Base-by-base conservation (phyloP, 2,797 vertebrate species). In the Acanthopagrus latus region DNA sequence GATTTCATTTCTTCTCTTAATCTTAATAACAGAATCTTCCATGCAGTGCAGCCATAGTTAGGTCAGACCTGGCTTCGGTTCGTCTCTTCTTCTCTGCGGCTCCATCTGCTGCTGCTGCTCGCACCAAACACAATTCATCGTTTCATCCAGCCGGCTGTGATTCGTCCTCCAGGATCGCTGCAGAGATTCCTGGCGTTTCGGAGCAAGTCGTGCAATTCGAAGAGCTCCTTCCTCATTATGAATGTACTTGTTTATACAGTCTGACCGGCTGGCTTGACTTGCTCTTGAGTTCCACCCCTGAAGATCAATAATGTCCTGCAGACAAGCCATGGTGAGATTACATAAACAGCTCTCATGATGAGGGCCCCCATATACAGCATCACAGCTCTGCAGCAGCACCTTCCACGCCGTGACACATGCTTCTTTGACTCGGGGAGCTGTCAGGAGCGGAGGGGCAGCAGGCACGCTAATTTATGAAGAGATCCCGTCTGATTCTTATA, bases 291-390 rank as follows among this genome's bases (percentile, higher is more conserved):
- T 93, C 89, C n/a, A n/a, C 94, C 94, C 89, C 89, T 89, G 82
- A 92, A 94, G 92, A 96, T 95, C 96, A 95, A 94, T 95, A 96
- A 95, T 88, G 93, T 95, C 90, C 93, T 83, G 77, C 90, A 95
- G 95, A 96, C 60, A 38, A 38, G 88, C 82, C 69, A 33, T 17
- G 86, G 89, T 93, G 88, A 93, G 95, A 95, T 96, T 94, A 94
- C 90, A 96, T 95, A 96, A 97, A 96, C 96, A 96, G 91, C 89
- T 95, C 83, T 92, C 87, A 87, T 89, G 90, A 93, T 91, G 89
- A 93, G 89, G 89, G 91, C 76, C 63, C 63, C 67, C 78, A 71
- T 54, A 75, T 86, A 90, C 93, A 88, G 88, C 88, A 80, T 85
- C 86, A 86, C 71, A 83, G 76, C 86, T 77, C 74, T 91, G 87